These are phyloP conservation scores for Bicyclus anynana DNA, from an alignment of 1,140 invertebrate genomes.

Conservation along the genomic window DNA sequence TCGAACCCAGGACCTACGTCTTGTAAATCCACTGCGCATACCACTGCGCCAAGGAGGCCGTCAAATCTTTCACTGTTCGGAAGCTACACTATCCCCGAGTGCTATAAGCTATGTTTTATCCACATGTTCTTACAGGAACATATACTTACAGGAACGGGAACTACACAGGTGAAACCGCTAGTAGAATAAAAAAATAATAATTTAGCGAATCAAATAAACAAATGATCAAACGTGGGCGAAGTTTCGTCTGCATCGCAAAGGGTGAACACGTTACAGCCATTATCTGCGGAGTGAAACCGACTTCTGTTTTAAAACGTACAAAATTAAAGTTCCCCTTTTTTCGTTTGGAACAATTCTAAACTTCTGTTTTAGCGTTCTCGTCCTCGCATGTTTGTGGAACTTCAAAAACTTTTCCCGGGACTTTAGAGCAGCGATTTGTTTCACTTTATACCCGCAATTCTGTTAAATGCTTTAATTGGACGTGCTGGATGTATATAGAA, in stretches of 20 bases:
- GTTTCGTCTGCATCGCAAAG: constrained; percentile 15
- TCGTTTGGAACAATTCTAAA: constrained; percentile 68
- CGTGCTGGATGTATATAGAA: background rate
- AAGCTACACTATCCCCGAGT: no score
- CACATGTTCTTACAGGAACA: no score
- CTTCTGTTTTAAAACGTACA: constrained; percentile 69
- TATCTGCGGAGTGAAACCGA: constrained; percentile 44
- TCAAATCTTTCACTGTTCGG: no score
- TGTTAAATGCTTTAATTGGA: constrained; percentile 63
- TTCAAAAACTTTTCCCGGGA: constrained; percentile 62
- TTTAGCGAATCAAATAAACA: background rate
- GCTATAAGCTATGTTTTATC: no score
- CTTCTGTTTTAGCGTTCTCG: constrained; percentile 68
- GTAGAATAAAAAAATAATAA: no score
- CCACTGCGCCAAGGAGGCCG: no score
- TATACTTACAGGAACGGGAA: no score
- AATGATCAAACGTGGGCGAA: background rate
- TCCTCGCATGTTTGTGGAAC: constrained; percentile 68
- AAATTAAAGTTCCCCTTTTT: constrained; percentile 71
- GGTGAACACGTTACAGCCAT: constrained; percentile 56
- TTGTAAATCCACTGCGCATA: no score
- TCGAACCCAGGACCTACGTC: no score
- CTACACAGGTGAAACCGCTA: no score
- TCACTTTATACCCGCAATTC: constrained; percentile 49
- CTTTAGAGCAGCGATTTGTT: constrained; percentile 56